Evolutionary conservation across 1,140 invertebrate genomes (phyloP), one percentile per base, ranked within the genome.

Genomic region (Camponotus floridanus): DNA sequence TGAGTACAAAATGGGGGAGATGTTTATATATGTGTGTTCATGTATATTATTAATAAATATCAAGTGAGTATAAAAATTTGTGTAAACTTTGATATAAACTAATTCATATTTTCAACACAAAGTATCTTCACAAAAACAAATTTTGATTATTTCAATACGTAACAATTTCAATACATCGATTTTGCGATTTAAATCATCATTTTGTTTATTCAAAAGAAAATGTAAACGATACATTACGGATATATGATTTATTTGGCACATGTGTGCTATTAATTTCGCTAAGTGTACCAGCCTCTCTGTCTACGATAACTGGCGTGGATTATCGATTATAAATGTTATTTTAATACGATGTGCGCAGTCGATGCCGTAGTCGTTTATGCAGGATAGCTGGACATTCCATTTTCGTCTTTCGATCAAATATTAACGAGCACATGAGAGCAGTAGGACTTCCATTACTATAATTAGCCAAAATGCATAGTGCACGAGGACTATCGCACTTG

Each of bases 321-420:
- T 83, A 74, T 74, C 39, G 59, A 74, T 83, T 83, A 73, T 59
- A 61, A 73, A 73, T 74, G 57, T 65, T 70, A n/a, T 61, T 73
- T 83, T 74, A 73, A 61, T n/a, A 11, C 73, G 18, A 73, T 26
- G 18, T 3, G 21, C 39, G 36, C 79, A 33, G 26, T 73, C 70
- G 48, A 18, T 21, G 31, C 9, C 26, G 39, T 39, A 45, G 42
- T 68, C 45, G 33, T 81, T 81, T 61, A 45, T 62, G 42, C 39
- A 36, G 39, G 18, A 18, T 7, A 51, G 18, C 67, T 7, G 79
- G 26, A 81, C 55, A 45, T 81, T 61, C 13, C 55, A 74, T 83
- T 83, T 83, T 62, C 79, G 51, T 81, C 79, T 83, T 83, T 83
- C 68, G 57, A 83, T 73, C 68, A 59, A 81, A 73, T 39, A n/a